Evolutionary conservation across 2,888 invertebrate species (phyloP), one percentile per base, ranked within the genome.

Genomic region (Erebia ligea): DNA sequence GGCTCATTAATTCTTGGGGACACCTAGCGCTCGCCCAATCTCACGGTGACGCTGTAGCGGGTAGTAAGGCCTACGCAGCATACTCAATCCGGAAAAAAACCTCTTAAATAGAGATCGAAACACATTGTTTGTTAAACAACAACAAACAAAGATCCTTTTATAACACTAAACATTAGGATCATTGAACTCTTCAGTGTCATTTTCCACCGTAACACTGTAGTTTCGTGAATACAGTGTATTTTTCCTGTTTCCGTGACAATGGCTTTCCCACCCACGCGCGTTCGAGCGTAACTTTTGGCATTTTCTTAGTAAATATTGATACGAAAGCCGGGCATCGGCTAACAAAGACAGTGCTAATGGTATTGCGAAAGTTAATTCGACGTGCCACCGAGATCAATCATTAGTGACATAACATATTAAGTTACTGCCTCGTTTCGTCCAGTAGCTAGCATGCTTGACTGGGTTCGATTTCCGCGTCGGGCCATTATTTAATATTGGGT

Each of bases 241-340:
- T 61, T 40, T 42, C 61, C n/a, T 40, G 17, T 61, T 61, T 11
- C 10, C 42, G 17, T 19, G 42, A 61, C 42, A 61, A 61, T 42
- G 42, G 42, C 5, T 58, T 25, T 11, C 11, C 59, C n/a, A 59
- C 42, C 61, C 19, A 61, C 61, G 42, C 61, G 10, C 42, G n/a
- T 59, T 59, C 59, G 17, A 3, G 42, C 58, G 40, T 59, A 13
- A 59, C 59, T 17, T 42, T 17, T 59, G 17, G 17, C 61, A 61
- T 61, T 61, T 61, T 42, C 42, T 42, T 61, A 61, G 19, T 42
- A 61, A 61, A 45, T 61, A 61, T 59, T 40, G 59, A 59, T 59
- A 59, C 42, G 40, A 59, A 59, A 59, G 17, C 1, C 59, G 40
- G 42, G 13, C 40, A 17, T 6, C 34, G 8, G 34, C 34, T 15